Conservation (phyloP, 2,888 invertebrate genomes). For the Oegoconia quadripuncta region DNA sequence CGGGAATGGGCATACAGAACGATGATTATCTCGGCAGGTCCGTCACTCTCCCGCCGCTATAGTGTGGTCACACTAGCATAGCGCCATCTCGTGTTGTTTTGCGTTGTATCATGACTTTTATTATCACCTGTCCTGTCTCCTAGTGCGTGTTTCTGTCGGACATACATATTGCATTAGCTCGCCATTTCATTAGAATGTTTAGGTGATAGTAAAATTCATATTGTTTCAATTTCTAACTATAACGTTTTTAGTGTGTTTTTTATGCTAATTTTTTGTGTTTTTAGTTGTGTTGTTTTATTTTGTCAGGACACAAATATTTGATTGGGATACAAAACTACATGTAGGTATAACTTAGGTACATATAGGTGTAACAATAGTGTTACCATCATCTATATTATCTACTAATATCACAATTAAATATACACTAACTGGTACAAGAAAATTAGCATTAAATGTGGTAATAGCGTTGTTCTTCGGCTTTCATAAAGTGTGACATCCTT, state of each 20-base stretch:
- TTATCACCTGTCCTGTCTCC: conserved; percentile 8
- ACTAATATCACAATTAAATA: background rate
- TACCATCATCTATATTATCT: conserved; percentile 4
- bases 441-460: no score
- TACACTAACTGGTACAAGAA: no score
- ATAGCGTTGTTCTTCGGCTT: no score
- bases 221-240: conserved; percentile 28
- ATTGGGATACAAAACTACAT: background rate
- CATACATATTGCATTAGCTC: background rate
- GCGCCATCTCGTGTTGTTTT: conserved; percentile 35
- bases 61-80: conserved; percentile 37
- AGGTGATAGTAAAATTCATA: conserved; percentile 43
- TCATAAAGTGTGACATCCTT: no score
- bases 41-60: conserved; percentile 46
- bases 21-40: conserved; percentile 94
- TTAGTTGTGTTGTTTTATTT: conserved; percentile 18
- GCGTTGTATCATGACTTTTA: conserved; percentile 20
- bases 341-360: background rate
- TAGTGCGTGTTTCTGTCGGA: background rate
- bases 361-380: background rate
- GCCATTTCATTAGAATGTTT: background rate
- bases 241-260: conserved; percentile 31
- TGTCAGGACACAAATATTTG: background rate
- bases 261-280: conserved; percentile 38
- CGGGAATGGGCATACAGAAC: conserved; percentile 86